Base-by-base conservation (phyloP, 2,888 invertebrate species). In the Venustoraphidia nigricollis region DNA sequence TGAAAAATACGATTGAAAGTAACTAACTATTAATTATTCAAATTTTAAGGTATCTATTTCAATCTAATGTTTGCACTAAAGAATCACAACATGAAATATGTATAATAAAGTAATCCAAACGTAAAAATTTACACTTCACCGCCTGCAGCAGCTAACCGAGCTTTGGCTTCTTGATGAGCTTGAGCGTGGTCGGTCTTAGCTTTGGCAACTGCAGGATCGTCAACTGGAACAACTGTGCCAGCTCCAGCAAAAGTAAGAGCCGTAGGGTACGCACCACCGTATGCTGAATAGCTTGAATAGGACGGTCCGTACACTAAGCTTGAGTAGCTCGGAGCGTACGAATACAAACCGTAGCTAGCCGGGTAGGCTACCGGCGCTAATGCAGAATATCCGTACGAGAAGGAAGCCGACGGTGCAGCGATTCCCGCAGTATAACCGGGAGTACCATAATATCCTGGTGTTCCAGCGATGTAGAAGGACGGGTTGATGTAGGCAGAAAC, bases 131-230 rank as follows among this genome's bases (percentile, higher is more conserved):
- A 27, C 27, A 27, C 27, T 27, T 27, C 27, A 6, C 27, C 27
- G 27, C 27, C 27, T 5, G 27, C 27, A 27, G 27, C 27, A 27
- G 27, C 27, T 27, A 27, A 27, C 27, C 27, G 27, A 6, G 27
- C 27, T 27, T 58, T 53, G 4, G 64, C 66, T 45, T 56, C 53
- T 41, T 56, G 53, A 34, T 55, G 53, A 34, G 60, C 60, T 2
- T 27, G 27, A 27, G 27, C 27, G 51, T 68, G 66, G 27, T 55
- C 57, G 10, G 54, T 59, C 51, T 62, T 63, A 44, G 66, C 67
- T 10, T 60, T 59, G 1, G 59, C 59, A 17, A 66, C 67, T 57
- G 68, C 66, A 10, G 66, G 62, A 3, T 64, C 65, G 48, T 69
- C 67, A 10, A 41, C 47, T 1, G 59, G 57, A 11, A 57, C 51